Base-by-base conservation (phyloP, 2,888 invertebrate species). In the Gasteruption jaculator region DNA sequence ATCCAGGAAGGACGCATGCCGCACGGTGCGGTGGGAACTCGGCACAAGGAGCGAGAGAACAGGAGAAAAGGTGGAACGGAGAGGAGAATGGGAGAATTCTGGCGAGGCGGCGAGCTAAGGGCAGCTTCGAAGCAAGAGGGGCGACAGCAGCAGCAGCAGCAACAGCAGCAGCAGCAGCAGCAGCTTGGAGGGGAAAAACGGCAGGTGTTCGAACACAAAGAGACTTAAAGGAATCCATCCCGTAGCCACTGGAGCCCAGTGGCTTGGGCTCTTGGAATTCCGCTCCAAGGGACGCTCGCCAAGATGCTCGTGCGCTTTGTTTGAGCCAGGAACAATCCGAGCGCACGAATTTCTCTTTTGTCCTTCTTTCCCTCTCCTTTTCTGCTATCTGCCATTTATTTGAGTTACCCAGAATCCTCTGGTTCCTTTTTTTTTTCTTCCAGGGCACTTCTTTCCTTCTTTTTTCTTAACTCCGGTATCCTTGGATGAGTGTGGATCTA, bases 401-500 rank as follows among this genome's bases (percentile, higher is more conserved):
- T 43, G 30, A 41, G 26, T 7, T n/a, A n/a, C 12, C 16, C 19
- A 18, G 19, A 18, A 18, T 11, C 3, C 10, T 33, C 8, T 19
- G 19, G 21, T 16, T 33, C 21, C 8, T 33, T 18, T 29, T 15
- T n/a, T n/a, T 12, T 8, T 12, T 21, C 14, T 15, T 30, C 15
- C 5, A 10, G 38, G 10, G 12, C 30, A 12, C 30, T 19, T 19
- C 14, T 24, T 22, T 29, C 11, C 20, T 37, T 37, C 37, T 12
- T 29, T 19, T 26, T 18, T 44, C 32, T 32, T 40, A 38, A 61
- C 75, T 63, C 65, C 77, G 73, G 71, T 72, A 73, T 79, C 81
- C 79, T 77, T 82, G 82, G 82, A 83, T 83, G 82, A 83, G 82
- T 83, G 82, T 82, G 82, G 82, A 82, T 82, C 82, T 83, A 83